A percentile compares a stretch with the other conserved stretches of the same genome.
phyloP scores from a whole-genome alignment of 2,797 vertebrate genomes.

The Scarus forsteni region DNA sequence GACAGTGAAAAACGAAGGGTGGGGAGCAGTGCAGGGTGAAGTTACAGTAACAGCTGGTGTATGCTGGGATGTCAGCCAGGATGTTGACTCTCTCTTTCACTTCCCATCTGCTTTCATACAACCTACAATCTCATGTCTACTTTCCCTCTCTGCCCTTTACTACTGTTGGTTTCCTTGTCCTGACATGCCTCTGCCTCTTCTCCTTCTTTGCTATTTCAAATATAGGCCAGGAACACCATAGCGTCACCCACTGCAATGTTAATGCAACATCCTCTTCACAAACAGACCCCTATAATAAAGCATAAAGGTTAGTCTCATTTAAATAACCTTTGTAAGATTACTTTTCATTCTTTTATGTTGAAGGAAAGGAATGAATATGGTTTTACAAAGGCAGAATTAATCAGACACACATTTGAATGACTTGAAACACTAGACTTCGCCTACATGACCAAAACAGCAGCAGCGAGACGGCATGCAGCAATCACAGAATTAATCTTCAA shows the following conservation, averaged over 20 bases:
- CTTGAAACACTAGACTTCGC: background rate
- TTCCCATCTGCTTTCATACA: slow-evolving; percentile 77
- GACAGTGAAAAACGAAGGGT: slow-evolving; percentile 14
- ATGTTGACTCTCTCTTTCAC: slow-evolving; percentile 75
- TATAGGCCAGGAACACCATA: too few species aligned
- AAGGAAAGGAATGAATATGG: background rate
- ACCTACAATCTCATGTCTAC: slow-evolving; percentile 68
- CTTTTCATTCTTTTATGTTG: background rate
- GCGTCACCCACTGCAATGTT: background rate
- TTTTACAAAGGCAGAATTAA: background rate
- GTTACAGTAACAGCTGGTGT: slow-evolving; percentile 88
- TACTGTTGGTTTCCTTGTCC: slow-evolving; percentile 35
- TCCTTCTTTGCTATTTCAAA: background rate
- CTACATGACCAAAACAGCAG: slow-evolving; percentile 6
- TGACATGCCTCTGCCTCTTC: slow-evolving; percentile 25
- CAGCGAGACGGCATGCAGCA: slow-evolving; percentile 2
- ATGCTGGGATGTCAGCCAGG: slow-evolving; percentile 81
- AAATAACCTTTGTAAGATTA: background rate
- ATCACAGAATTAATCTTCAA: slow-evolving; percentile 51
- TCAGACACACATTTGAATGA: slow-evolving; percentile 18
- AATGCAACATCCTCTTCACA: background rate
- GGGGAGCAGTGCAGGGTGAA: slow-evolving; percentile 78
- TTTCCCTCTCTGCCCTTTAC: slow-evolving; percentile 35
- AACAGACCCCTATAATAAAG: background rate
- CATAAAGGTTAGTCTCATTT: background rate